Percentiles rank a stretch among this genome's conserved stretches.
phyloP scores from a whole-genome alignment of 1,140 invertebrate genomes.

The Drosophila cardini region DNA sequence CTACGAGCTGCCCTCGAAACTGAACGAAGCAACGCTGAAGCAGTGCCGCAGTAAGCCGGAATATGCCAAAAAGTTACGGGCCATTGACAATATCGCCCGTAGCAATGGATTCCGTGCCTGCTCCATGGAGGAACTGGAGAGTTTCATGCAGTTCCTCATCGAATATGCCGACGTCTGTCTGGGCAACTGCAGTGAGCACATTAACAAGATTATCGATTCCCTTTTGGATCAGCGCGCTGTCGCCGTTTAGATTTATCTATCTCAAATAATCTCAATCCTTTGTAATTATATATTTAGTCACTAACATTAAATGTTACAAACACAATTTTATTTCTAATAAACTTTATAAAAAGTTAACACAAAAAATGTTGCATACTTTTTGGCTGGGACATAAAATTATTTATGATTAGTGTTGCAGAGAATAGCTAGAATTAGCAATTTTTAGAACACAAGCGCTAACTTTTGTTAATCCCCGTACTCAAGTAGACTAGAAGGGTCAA shows the following conservation, averaged over 20 bases:
- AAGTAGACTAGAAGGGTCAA: too few species aligned
- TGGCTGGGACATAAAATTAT: too few species aligned
- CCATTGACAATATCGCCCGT: constrained; percentile 69
- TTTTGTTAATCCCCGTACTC: too few species aligned
- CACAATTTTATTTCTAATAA: constrained; percentile 22
- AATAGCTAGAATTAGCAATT: too few species aligned
- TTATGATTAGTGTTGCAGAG: too few species aligned
- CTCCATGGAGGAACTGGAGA: constrained; percentile 69
- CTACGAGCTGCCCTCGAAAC: constrained; percentile 56
- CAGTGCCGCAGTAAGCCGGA: constrained; percentile 59
- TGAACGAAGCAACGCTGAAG: constrained; percentile 50
- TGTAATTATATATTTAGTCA: constrained; percentile 21
- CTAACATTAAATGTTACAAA: constrained; percentile 65
- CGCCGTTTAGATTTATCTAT: constrained; percentile 35
- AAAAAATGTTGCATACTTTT: neutral
- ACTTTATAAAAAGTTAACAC: constrained; percentile 43
- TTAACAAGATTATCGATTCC: constrained; percentile 73
- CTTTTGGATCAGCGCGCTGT: constrained; percentile 63
- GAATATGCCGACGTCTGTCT: constrained; percentile 76
- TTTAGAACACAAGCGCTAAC: too few species aligned
- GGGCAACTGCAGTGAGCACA: constrained; percentile 72
- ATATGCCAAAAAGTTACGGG: constrained; percentile 58
- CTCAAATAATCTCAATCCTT: neutral
- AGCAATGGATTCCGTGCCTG: constrained; percentile 64
- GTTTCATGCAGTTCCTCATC: constrained; percentile 74